Percentiles rank a stretch among this genome's conserved stretches.
Evolutionary conservation across 2,113 vertebrate species (phyloP).

Genomic region (Ctenodactylus gundi): DNA sequence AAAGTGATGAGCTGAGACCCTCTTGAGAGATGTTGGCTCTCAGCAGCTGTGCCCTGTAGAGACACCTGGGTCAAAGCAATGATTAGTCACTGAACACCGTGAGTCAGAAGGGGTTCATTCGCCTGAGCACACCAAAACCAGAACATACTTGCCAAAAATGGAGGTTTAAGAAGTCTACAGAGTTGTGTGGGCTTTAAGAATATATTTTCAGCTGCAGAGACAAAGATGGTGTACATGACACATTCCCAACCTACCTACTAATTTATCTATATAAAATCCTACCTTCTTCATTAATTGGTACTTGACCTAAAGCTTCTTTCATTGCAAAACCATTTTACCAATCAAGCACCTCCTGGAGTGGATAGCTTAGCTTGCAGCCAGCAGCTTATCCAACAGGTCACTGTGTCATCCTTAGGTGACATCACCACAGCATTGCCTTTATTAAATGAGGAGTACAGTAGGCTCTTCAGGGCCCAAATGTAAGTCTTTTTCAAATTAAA

Average conservation of each 20-base stretch:
- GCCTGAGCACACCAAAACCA: constrained; percentile 58
- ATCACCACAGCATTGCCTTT: background rate
- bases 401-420: background rate
- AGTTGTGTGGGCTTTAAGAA: constrained; percentile 71
- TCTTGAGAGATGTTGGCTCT: background rate
- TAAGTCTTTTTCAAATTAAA: background rate
- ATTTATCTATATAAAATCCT: constrained; percentile 55
- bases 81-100: background rate
- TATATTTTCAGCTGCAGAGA: constrained; percentile 71
- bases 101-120: constrained; percentile 67
- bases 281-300: constrained; percentile 34
- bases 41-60: background rate
- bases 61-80: constrained; percentile 1
- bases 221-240: background rate
- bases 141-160: constrained; percentile 72
- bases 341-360: background rate
- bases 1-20: background rate
- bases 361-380: constrained; percentile 2
- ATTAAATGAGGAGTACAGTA: background rate
- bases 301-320: constrained; percentile 62
- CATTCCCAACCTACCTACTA: constrained; percentile 59
- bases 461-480: background rate
- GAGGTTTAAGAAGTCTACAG: constrained; percentile 66
- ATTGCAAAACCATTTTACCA: constrained; percentile 52
- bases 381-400: background rate